Evolutionary conservation across 1,140 invertebrate genomes (phyloP), one percentile per base, ranked within the genome.

Genomic region (Nephila pilipes): DNA sequence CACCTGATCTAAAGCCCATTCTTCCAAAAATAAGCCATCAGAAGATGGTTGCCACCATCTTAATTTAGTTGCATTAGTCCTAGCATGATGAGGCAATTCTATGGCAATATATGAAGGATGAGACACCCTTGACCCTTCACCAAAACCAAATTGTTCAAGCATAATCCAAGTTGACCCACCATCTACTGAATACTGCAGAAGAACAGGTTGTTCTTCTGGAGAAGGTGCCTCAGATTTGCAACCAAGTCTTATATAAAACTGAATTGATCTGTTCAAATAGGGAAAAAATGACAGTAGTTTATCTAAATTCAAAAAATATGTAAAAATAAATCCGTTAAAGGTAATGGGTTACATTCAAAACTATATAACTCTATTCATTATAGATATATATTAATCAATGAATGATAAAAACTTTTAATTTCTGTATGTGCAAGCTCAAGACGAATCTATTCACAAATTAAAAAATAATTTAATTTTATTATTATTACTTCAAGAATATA

Each of bases 21-120:
- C 94, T 85, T 95, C 95, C n/a, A 92, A 55, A 94, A 95, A 95
- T 20, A 87, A 94, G 6, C 96, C 96, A 94, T 95, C 94, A 18
- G 92, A 69, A 2, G 95, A 95, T 5, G 95, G 95, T 91, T 96
- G 95, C 95, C 95, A 96, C 95, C 95, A 96, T 38, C 95, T 93
- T 1, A 96, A 87, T 63, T 95, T 91, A 16, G 93, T 94, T 57
- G 93, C 36, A 88, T 94, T 94, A n/a, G 93, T 94, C 25, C 93
- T 65, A n/a, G 93, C 93, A 81, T 92, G 85, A 20, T 91, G 90
- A 81, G 93, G 93, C 20, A 94, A 69, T 65, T 94, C 93, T 20
- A 94, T 91, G 6, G 93, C 93, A 54, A 94, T 92, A 36, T 94
- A 94, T 38, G 93, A 79, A 75, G 85, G 94, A 85, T 75, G 83